Evolutionary conservation across 2,888 invertebrate species (phyloP).

Genomic region (Drosophila mercatorum): DNA sequence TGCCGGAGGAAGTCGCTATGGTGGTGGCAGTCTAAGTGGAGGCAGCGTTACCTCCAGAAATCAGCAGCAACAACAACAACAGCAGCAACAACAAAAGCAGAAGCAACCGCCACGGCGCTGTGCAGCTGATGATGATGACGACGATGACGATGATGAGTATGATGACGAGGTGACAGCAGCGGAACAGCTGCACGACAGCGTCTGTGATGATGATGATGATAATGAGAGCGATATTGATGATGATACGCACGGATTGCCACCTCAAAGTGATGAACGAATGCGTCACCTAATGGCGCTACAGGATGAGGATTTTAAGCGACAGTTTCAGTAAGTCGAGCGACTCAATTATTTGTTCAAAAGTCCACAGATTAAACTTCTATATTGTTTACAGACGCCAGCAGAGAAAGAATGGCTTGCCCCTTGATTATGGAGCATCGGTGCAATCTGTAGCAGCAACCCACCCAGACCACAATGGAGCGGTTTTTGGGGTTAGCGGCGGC

Average conservation of each 20-base stretch:
- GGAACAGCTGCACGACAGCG: conserved; percentile 70
- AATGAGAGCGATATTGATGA: conserved; percentile 75
- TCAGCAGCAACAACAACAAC: conserved; percentile 56
- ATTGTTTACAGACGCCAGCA: conserved; percentile 74
- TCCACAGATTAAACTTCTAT: background rate
- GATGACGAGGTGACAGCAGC: conserved; percentile 73
- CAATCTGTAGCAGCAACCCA: conserved; percentile 58
- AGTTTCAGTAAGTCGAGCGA: conserved; percentile 79
- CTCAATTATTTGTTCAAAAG: background rate
- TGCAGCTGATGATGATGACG: conserved; percentile 57
- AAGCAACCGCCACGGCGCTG: conserved; percentile 55
- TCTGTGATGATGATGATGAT: conserved; percentile 77
- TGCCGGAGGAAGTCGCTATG: conserved; percentile 62
- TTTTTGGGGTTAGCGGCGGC: conserved; percentile 84
- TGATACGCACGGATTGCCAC: conserved; percentile 73
- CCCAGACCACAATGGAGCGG: conserved; percentile 74
- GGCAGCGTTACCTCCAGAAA: conserved; percentile 70
- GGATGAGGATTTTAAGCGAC: conserved; percentile 82
- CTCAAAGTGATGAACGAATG: conserved; percentile 83
- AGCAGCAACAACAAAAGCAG: conserved; percentile 52
- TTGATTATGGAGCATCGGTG: conserved; percentile 62
- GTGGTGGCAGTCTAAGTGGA: conserved; percentile 71
- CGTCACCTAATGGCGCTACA: conserved; percentile 82
- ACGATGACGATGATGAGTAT: conserved; percentile 68
- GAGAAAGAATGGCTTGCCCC: conserved; percentile 75